Percentiles rank a stretch among this genome's conserved stretches.
phyloP scores from a whole-genome alignment of 92 coral and sea anemone genomes.

The Palythoa caribaeorum region DNA sequence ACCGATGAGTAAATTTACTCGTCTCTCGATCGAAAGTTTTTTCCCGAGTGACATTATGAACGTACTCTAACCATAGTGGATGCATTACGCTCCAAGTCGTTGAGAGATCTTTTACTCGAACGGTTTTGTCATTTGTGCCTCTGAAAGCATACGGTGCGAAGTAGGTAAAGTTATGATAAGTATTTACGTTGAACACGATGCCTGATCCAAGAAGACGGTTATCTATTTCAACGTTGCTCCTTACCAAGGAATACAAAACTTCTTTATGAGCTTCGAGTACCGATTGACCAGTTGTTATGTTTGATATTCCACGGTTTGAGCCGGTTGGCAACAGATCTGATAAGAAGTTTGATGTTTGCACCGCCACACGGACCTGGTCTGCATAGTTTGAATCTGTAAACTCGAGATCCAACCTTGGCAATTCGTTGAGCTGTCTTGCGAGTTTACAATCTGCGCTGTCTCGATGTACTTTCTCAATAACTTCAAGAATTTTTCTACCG shows the following conservation, averaged over 20 bases:
- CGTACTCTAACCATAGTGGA: constrained; percentile 79
- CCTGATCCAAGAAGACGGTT: constrained; percentile 80
- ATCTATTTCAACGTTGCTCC: constrained; percentile 81
- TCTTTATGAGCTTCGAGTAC: constrained; percentile 59
- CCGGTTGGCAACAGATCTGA: constrained; percentile 84
- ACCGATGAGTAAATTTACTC: constrained; percentile 58
- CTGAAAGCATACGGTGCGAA: constrained; percentile 95
- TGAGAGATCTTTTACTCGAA: constrained; percentile 76
- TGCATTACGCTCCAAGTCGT: constrained; percentile 62
- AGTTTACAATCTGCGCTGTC: constrained; percentile 77
- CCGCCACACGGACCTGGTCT: constrained; percentile 75
- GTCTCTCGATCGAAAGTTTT: constrained; percentile 39
- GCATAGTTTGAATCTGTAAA: constrained; percentile 62
- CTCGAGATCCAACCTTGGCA: constrained; percentile 56
- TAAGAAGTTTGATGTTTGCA: constrained; percentile 78
- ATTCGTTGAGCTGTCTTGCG: constrained; percentile 67
- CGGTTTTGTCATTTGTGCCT: constrained; percentile 45
- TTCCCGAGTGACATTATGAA: constrained; percentile 51
- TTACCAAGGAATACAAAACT: constrained; percentile 65
- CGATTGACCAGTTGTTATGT: constrained; percentile 29
- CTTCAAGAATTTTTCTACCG: constrained; percentile 65
- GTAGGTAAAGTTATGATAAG: constrained; percentile 66
- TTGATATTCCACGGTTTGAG: constrained; percentile 45
- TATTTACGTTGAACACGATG: constrained; percentile 77
- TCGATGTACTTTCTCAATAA: constrained; percentile 75